Evolutionary conservation across 2,113 vertebrate species (phyloP).

Genomic region (Picathartes gymnocephalus): DNA sequence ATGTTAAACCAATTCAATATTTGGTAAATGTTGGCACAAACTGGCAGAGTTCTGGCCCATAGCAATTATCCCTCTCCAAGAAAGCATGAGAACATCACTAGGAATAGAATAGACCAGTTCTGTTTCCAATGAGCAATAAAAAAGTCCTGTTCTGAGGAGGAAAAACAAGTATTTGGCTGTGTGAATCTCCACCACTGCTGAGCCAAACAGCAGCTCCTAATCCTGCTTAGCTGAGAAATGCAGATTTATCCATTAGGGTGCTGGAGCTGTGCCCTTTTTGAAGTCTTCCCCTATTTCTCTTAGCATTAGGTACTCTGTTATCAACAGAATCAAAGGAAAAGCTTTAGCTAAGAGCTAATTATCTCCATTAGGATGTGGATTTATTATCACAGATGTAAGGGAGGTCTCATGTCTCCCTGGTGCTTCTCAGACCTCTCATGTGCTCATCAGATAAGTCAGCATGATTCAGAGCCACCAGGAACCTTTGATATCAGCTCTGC

Average conservation of each 20-base stretch:
- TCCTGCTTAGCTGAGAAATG: neutral
- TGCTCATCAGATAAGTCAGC: neutral
- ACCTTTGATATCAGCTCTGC: neutral
- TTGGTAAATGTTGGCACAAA: neutral
- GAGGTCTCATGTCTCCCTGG: neutral
- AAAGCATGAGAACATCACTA: too few species aligned
- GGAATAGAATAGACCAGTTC: neutral
- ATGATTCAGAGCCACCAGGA: neutral
- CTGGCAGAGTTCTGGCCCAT: fast-evolving
- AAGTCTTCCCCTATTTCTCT: neutral
- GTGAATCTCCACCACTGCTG: neutral
- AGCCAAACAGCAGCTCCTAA: neutral
- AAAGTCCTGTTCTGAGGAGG: neutral
- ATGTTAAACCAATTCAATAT: neutral
- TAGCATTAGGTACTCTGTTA: neutral
- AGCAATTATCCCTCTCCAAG: neutral
- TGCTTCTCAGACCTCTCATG: neutral
- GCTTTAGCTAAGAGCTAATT: neutral
- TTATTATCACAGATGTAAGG: neutral
- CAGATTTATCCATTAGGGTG: neutral
- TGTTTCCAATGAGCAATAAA: neutral
- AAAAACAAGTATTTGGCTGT: neutral
- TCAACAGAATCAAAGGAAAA: neutral
- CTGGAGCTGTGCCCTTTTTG: neutral
- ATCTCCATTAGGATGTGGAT: neutral